A percentile compares a stretch with the other conserved stretches of the same genome.
phyloP scores from a whole-genome alignment of 2,888 invertebrate species.

The Acrobasis consociella region DNA sequence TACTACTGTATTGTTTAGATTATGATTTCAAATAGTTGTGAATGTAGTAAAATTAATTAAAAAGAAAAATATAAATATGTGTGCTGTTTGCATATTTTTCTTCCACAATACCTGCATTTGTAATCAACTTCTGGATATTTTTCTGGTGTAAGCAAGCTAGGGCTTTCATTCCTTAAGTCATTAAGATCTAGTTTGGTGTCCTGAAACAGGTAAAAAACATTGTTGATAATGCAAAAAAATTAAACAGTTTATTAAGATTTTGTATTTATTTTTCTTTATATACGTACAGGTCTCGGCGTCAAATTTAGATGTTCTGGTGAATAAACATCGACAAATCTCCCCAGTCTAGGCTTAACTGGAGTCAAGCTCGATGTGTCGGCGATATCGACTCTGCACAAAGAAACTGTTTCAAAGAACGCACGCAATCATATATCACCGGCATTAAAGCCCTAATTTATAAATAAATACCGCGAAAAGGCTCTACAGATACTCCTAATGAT shows the following conservation, averaged over 20 bases:
- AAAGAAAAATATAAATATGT: neutral
- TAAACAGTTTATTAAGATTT: neutral
- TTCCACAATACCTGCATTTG: slow-evolving; percentile 63
- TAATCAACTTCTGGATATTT: slow-evolving; percentile 52
- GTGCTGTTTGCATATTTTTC: neutral
- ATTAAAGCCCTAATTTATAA: slow-evolving; percentile 25
- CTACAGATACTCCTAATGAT: slow-evolving; percentile 65
- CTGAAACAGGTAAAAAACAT: slow-evolving; percentile 40
- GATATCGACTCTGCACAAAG: slow-evolving; percentile 37
- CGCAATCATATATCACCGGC: slow-evolving; percentile 31
- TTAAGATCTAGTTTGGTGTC: slow-evolving; percentile 46
- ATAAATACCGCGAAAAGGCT: slow-evolving; percentile 50
- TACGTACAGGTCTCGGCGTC: slow-evolving; percentile 72
- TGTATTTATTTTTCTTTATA: slow-evolving; percentile 4
- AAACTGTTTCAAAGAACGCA: neutral
- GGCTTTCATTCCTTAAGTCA: slow-evolving; percentile 56
- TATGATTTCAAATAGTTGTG: too few relatives aligned
- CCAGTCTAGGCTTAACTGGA: slow-evolving; percentile 67
- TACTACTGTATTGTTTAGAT: too few relatives aligned
- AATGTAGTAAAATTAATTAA: too few relatives aligned
- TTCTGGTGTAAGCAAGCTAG: slow-evolving; percentile 59
- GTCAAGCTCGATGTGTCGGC: slow-evolving; percentile 54
- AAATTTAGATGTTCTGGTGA: slow-evolving; percentile 77
- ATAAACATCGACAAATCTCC: slow-evolving; percentile 72
- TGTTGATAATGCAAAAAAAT: too few relatives aligned